Base-by-base conservation (phyloP, 2,888 invertebrate species). In the Marasmarcha lunaedactyla region DNA sequence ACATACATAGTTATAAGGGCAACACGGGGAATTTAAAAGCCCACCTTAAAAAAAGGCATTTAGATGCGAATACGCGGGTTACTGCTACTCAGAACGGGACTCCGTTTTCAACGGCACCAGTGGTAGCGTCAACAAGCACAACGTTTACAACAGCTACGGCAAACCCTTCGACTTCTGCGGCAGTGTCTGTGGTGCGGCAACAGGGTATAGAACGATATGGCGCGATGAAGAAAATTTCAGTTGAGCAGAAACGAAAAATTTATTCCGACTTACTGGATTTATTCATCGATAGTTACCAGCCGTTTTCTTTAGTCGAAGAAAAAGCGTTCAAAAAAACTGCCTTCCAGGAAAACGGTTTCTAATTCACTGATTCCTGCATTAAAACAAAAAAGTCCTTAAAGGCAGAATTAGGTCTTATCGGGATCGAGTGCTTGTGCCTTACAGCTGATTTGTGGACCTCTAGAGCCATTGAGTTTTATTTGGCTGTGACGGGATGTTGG, bases 371-470 rank as follows among this genome's bases (percentile, higher is more conserved):
- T 50, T 14, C 42, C 40, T 12, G 20, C 9, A n/a, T 10, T 15
- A 39, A 41, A 25, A n/a, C 15, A n/a, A 10, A 35, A 6, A 36
- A 41, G 1, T 13, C 14, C 6, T 7, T 36, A 6, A 37, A 33
- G 33, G 27, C 15, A 9, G 12, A 40, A 14, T n/a, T 47, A 14
- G 10, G 3, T 20, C 3, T 7, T 25, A 25, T 6, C 25, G 5
- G 25, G n/a, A 44, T 40, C 2, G 14, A 35, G 14, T 39, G 15
- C 6, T 45, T 55, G 9, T 52, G 52, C 30, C 13, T 57, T 2
- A 55, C 55, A 1, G 35, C 47, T 1, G 55, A 59, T 38, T 35
- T 50, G 20, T 58, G 57, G 55, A 54, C 54, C 0, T 56, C 59
- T 1, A 30, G 42, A 3, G 35, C 14, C 3, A 51, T 35, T n/a